Evolutionary conservation across 2,888 invertebrate genomes (phyloP), one percentile per base, ranked within the genome.

Genomic region (Girardia tigrina): DNA sequence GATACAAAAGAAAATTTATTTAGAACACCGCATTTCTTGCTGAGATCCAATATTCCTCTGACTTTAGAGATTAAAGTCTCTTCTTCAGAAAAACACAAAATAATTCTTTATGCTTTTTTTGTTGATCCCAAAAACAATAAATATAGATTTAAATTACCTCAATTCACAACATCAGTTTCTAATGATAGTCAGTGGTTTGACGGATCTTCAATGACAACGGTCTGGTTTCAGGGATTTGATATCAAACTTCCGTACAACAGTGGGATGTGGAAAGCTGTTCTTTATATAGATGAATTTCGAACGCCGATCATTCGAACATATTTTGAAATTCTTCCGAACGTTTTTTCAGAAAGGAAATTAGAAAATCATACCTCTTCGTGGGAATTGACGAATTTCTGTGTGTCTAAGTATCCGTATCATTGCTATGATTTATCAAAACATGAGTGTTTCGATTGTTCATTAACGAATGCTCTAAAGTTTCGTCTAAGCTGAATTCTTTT

Each of bases 141-240:
- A 16, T 56, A 56, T 16, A 56, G 56, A 6, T 56, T 56, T 56
- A 56, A 56, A 56, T 16, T 56, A 8, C 56, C 56, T n/a, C n/a
- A 56, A n/a, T 56, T n/a, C 20, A 56, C n/a, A 56, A 8, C 56
- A 16, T 12, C 23, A 20, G 20, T 56, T 56, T 56, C 56, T 56
- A 56, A 56, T 56, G 56, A 56, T 56, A 56, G 23, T 56, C 56
- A 56, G 23, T 56, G 56, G 56, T 56, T 56, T 56, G 56, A 56
- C n/a, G 56, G 56, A 56, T 56, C 56, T 20, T 56, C 56, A 20
- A 16, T 4, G n/a, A 56, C 56, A 12, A 20, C 4, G n/a, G n/a
- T 4, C n/a, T 56, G 56, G 56, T 56, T 12, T 56, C 56, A 56
- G n/a, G n/a, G 56, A 12, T 56, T 56, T 23, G 56, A 56, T 56